Percentiles rank a stretch among this genome's conserved stretches.
phyloP scores from a whole-genome alignment of 1,140 invertebrate genomes.

The Macrocentrus cingulum region DNA sequence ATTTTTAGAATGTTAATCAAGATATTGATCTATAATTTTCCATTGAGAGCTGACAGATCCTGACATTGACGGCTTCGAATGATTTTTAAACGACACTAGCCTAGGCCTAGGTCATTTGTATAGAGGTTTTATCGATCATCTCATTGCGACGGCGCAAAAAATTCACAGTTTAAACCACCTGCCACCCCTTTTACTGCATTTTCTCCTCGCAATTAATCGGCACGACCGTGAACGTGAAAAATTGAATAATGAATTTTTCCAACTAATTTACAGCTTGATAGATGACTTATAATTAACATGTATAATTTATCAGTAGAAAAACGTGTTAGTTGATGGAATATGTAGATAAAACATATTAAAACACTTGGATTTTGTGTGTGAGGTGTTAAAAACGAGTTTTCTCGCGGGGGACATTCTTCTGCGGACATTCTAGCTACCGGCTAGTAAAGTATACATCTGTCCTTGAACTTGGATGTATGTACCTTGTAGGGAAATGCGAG shows the following conservation, averaged over 20 bases:
- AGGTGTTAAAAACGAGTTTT: neutral
- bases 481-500: neutral
- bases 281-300: no score
- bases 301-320: no score
- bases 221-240: no score
- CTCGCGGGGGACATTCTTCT: neutral
- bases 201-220: neutral
- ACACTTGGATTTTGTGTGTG: neutral
- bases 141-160: constrained; percentile 20
- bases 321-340: no score
- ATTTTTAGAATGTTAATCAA: no score
- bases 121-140: constrained; percentile 30
- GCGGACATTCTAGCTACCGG: neutral
- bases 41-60: no score
- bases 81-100: no score
- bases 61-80: no score
- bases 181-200: neutral
- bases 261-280: no score
- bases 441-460: constrained; percentile 18
- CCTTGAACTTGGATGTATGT: constrained; percentile 22
- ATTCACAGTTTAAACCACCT: neutral
- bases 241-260: no score
- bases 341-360: no score
- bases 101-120: constrained; percentile 24
- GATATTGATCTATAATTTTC: no score